Evolutionary conservation across 2,113 vertebrate species (phyloP).

Genomic region (Etia nguti): DNA sequence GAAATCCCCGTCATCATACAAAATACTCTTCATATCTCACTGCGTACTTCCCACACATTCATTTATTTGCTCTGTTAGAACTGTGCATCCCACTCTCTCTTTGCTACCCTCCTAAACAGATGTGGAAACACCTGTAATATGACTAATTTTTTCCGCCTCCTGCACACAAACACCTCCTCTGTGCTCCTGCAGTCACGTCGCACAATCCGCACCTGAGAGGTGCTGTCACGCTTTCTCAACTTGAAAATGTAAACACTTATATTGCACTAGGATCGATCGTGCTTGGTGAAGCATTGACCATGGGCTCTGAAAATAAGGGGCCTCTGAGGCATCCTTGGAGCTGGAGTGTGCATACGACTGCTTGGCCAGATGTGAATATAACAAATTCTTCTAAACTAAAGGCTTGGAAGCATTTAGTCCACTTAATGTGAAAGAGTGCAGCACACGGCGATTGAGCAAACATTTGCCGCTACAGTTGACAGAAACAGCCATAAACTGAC

Average conservation of each 20-base stretch:
- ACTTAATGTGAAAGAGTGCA: background rate
- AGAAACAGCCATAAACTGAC: background rate
- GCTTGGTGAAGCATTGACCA: background rate
- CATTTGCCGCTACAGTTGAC: background rate
- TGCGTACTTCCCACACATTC: background rate
- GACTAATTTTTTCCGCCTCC: background rate
- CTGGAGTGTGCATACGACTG: background rate
- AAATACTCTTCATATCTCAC: rapidly evolving
- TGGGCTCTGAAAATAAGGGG: background rate
- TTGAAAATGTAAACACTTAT: background rate
- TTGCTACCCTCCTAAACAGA: background rate
- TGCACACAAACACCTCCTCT: background rate
- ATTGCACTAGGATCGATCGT: background rate
- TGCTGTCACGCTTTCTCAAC: background rate
- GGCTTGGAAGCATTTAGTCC: background rate
- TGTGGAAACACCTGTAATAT: background rate
- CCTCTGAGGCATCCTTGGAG: background rate
- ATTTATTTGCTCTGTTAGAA: background rate
- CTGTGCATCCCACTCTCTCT: background rate
- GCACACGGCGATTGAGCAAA: background rate
- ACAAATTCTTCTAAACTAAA: background rate
- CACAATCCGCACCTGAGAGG: background rate
- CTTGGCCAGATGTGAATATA: background rate
- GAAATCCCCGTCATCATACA: background rate
- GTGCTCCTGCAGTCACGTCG: background rate